These are phyloP conservation scores for Macaca nemestrina DNA, from an alignment of 2,113 vertebrate genomes.

Conservation along the genomic window DNA sequence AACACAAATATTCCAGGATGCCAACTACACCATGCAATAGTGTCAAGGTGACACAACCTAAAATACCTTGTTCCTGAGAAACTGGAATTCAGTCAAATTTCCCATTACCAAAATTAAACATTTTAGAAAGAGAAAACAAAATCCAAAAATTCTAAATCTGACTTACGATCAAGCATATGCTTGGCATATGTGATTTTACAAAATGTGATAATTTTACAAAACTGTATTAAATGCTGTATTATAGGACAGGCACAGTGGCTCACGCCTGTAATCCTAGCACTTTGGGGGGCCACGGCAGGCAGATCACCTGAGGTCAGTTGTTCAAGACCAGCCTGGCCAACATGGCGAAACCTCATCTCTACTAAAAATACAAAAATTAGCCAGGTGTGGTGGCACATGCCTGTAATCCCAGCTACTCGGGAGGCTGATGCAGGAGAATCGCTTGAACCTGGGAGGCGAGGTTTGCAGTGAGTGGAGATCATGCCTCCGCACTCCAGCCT, in stretches of 20 bases:
- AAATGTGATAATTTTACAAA: constrained; percentile 48
- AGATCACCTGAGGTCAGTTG: too few relatives aligned
- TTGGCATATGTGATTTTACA: background rate
- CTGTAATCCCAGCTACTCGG: too few relatives aligned
- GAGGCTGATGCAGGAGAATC: too few relatives aligned
- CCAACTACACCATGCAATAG: background rate
- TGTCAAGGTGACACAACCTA: constrained; percentile 60
- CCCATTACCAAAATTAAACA: constrained; percentile 64
- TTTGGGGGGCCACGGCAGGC: too few relatives aligned
- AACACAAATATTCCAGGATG: constrained; percentile 52
- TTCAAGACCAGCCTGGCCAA: too few relatives aligned
- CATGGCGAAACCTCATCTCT: too few relatives aligned
- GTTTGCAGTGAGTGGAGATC: too few relatives aligned
- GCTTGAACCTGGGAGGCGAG: too few relatives aligned
- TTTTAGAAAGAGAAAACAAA: constrained; percentile 23
- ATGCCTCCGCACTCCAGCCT: too few relatives aligned
- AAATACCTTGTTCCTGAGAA: constrained; percentile 69
- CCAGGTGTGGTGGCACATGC: too few relatives aligned
- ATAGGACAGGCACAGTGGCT: background rate
- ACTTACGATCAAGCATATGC: constrained; percentile 21
- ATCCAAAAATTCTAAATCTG: constrained; percentile 49
- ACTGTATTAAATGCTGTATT: constrained; percentile 27
- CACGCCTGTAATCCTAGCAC: too few relatives aligned
- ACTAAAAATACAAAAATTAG: too few relatives aligned
- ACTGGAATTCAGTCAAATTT: constrained; percentile 57